phyloP scores from a whole-genome alignment of 1,140 invertebrate species.

The Globodera rostochiensis region DNA sequence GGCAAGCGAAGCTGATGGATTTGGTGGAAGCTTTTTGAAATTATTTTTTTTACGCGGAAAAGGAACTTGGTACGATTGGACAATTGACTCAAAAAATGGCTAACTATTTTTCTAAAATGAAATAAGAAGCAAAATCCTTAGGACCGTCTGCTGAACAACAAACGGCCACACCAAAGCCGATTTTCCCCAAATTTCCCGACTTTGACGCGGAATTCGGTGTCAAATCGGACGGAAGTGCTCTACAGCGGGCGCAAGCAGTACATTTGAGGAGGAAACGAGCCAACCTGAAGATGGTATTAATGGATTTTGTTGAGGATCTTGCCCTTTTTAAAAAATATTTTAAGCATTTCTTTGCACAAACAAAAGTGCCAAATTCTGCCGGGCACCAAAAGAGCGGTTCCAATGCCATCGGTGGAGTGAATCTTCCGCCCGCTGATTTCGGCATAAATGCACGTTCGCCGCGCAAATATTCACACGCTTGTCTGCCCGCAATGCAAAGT shows the following conservation, averaged over 20 bases:
- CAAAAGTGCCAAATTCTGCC: background rate
- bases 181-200: slow-evolving; percentile 20
- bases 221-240: slow-evolving; percentile 15
- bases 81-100: too few relatives aligned
- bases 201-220: slow-evolving; percentile 34
- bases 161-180: slow-evolving; percentile 5
- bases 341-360: slow-evolving; percentile 27
- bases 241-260: background rate
- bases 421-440: background rate
- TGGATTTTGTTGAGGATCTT: background rate
- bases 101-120: background rate
- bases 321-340: background rate
- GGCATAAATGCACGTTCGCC: background rate
- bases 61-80: too few relatives aligned
- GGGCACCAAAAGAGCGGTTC: background rate
- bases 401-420: background rate
- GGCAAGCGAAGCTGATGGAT: background rate
- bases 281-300: slow-evolving; percentile 31
- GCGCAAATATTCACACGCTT: slow-evolving; percentile 33
- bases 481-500: slow-evolving; percentile 42
- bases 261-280: slow-evolving; percentile 19
- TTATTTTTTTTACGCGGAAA: too few relatives aligned
- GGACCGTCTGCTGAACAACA: background rate
- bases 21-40: too few relatives aligned
- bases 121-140: background rate